Evolutionary conservation across 2,797 vertebrate genomes (phyloP), one percentile per base, ranked within the genome.

Genomic region (Ctenosaura bakeri): DNA sequence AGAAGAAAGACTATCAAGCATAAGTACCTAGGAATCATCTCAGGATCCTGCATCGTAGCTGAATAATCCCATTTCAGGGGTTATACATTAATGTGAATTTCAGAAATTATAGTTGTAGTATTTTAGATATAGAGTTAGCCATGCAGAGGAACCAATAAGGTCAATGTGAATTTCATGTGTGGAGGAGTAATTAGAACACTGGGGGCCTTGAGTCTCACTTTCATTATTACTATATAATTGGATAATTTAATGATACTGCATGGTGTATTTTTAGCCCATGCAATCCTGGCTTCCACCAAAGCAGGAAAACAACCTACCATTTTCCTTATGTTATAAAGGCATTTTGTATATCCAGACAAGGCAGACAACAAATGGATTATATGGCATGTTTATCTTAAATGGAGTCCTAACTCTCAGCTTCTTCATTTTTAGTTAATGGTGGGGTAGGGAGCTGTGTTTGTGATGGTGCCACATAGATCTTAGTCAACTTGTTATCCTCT

Each of bases 181-280:
- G 87, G 79, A 92, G 80, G 18, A 1, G 0, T 79, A 87, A 80
- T 54, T 1, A 8, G 42, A 83, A 52, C 83, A 88, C 52, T 88
- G n/a, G 71, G 87, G 86, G 84, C 85, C 64, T 83, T 85, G 91
- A 91, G 89, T 87, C 81, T 80, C 79, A 77, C 86, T 91, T 29
- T 22, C 18, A 81, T 35, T 84, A 93, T 88, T 88, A 90, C 69
- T 90, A 73, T 0, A 0, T 86, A 86, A 87, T 91, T 89, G 83
- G 86, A 86, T 82, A 62, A 0, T 0, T 50, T 92, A 93, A 50
- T 76, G 74, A 0, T 89, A 81, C 83, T 0, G 0, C 20, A 74
- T 62, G n/a, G 46, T n/a, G 62, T 74, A 83, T 74, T 88, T 83
- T 88, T 76, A 83, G 69, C 80, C 29, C 18, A 59, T 42, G 38